Evolutionary conservation across 2,113 vertebrate species (phyloP), one percentile per base, ranked within the genome.

Genomic region (Nesoenas mayeri): DNA sequence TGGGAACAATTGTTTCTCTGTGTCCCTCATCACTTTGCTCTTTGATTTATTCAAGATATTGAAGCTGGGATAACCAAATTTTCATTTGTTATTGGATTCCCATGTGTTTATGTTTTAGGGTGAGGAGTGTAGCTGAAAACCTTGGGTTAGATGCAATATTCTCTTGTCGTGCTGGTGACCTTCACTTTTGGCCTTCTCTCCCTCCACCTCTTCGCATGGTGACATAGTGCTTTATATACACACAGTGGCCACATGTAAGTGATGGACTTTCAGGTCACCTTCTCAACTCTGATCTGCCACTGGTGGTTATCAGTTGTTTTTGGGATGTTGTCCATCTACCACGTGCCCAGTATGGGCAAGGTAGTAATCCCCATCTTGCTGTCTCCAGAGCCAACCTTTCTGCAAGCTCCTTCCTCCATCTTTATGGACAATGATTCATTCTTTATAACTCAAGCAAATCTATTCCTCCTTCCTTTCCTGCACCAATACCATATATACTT

Each of bases 321-420:
- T 70, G 56, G 36, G 31, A 15, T 25, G 16, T 50, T 34, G 22
- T 48, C 62, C 20, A 12, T 18, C 44, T 34, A 16, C 6, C 2
- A 1, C 0, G 0, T 24, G 15, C 28, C 40, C 18, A 21, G n/a
- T 48, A 16, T 5, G 66, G 57, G 62, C 40, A 28, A 42, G 32
- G 20, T 2, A 15, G 12, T 31, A 34, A 54, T 79, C 28, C 16
- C 24, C 25, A n/a, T 47, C 44, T 47, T 19, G 18, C 44, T 47
- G 44, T 47, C 29, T 31, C 15, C 26, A 87, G 47, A 60, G 6
- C 15, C 6, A 17, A 71, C 32, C 48, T 64, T 19, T 15, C 42
- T 34, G 22, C 11, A 34, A 75, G 25, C 9, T 67, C 54, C 77
- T 66, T 77, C 38, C 64, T 85, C 69, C 42, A 10, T 17, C 3